Percentiles rank a stretch among this genome's conserved stretches.
Conservation (phyloP, 30 jellyfish, hydroid and myxozoan species). For the Chrysaora quinquecirrha region DNA sequence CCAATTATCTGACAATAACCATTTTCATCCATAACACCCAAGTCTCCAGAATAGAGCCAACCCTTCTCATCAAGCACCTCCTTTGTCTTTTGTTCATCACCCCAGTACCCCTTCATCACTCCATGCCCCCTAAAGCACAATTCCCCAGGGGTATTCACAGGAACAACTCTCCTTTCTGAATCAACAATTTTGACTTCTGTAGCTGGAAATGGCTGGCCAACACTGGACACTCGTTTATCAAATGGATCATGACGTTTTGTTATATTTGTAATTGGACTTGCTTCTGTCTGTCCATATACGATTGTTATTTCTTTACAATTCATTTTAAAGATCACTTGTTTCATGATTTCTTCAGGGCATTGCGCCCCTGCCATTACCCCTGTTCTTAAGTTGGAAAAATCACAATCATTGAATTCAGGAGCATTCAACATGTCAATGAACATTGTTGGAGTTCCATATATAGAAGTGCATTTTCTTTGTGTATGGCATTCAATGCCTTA, state of each 20-base stretch:
- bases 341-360: conserved; percentile 96
- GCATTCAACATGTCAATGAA: conserved; percentile 91
- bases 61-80: conserved; percentile 79
- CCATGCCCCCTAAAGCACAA: conserved; percentile 91
- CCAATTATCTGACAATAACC: conserved; percentile 83
- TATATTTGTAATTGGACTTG: conserved; percentile 84
- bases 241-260: conserved; percentile 62
- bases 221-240: conserved; percentile 72
- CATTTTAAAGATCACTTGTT: conserved; percentile 79
- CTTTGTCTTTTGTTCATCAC: conserved; percentile 72
- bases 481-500: conserved; percentile 69
- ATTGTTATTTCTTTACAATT: conserved; percentile 87
- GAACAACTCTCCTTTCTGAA: conserved; percentile 69
- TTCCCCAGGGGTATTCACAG: conserved; percentile 83
- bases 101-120: conserved; percentile 91
- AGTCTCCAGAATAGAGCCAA: conserved; percentile 93
- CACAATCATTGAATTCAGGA: conserved; percentile 46
- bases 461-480: conserved; percentile 82
- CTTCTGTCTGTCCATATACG: conserved; percentile 94
- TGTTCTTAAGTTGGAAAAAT: conserved; percentile 71
- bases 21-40: conserved; percentile 81
- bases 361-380: conserved; percentile 99
- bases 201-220: conserved; percentile 84
- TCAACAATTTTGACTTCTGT: conserved; percentile 87
- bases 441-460: conserved; percentile 99